These are phyloP conservation scores for Pterocles gutturalis DNA, from an alignment of 2,113 vertebrate genomes.

Conservation along the genomic window DNA sequence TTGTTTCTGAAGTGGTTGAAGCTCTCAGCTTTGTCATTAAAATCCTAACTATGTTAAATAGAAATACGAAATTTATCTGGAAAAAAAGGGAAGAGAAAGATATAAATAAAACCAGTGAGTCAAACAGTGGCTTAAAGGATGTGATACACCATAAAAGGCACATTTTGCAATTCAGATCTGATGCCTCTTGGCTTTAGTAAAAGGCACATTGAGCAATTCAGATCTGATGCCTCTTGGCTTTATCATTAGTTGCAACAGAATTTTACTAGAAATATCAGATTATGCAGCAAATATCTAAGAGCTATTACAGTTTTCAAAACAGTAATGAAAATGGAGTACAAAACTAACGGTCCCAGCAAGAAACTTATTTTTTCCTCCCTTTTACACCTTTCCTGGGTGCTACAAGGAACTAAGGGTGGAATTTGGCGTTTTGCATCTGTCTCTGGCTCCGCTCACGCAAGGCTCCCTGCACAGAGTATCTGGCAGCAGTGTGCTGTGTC, in stretches of 20 bases:
- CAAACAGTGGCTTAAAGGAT: neutral
- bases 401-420: neutral
- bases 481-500: neutral
- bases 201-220: neutral
- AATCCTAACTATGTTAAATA: constrained; percentile 98
- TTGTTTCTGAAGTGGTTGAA: constrained; percentile 95
- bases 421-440: neutral
- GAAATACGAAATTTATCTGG: constrained; percentile 98
- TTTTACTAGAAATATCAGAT: neutral
- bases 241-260: neutral
- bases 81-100: neutral
- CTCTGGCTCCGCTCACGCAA: neutral
- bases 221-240: neutral
- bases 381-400: neutral
- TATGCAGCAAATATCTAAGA: neutral
- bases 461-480: neutral
- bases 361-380: neutral
- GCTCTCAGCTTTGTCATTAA: constrained; percentile 97
- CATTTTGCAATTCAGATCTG: neutral
- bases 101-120: neutral
- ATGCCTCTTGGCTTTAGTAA: neutral
- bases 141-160: neutral
- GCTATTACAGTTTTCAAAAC: neutral
- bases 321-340: neutral
- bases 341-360: neutral